A percentile compares a stretch with the other conserved stretches of the same genome.
Evolutionary conservation across 2,113 vertebrate species (phyloP).

Genomic region (Eulemur macaco): DNA sequence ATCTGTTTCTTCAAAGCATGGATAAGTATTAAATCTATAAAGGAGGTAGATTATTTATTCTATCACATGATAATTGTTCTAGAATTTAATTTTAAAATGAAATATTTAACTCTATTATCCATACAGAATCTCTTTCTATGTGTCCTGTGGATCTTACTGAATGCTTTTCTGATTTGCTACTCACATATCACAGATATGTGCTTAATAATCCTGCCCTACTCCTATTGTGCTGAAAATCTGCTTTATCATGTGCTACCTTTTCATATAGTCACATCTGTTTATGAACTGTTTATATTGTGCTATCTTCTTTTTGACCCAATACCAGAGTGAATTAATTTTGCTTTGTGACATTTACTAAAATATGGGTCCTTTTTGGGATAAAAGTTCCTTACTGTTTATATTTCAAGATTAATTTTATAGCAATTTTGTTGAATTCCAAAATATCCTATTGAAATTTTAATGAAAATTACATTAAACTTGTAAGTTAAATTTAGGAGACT

Average conservation of each 20-base stretch:
- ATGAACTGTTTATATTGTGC: neutral
- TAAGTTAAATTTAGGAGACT: neutral
- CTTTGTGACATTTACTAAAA: constrained; percentile 15
- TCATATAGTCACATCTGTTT: neutral
- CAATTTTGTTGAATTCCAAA: constrained; percentile 20
- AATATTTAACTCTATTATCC: constrained; percentile 27
- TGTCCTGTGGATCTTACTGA: constrained; percentile 48
- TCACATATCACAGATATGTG: neutral
- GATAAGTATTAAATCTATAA: neutral
- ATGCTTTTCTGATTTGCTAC: constrained; percentile 16
- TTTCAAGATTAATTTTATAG: constrained; percentile 16
- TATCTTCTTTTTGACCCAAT: neutral
- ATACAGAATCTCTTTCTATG: constrained; percentile 36
- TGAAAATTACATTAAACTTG: neutral
- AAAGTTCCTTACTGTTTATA: neutral
- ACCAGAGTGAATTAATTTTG: constrained; percentile 12
- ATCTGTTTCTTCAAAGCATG: constrained; percentile 10
- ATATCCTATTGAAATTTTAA: neutral
- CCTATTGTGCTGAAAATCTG: neutral
- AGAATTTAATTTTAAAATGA: constrained; percentile 63
- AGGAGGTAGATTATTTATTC: neutral
- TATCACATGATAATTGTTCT: constrained; percentile 5
- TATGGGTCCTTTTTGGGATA: neutral
- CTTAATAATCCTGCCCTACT: neutral
- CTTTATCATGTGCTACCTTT: neutral